Evolutionary conservation across 2,113 vertebrate species (phyloP), one percentile per base, ranked within the genome.

Genomic region (Pelodiscus sinensis): DNA sequence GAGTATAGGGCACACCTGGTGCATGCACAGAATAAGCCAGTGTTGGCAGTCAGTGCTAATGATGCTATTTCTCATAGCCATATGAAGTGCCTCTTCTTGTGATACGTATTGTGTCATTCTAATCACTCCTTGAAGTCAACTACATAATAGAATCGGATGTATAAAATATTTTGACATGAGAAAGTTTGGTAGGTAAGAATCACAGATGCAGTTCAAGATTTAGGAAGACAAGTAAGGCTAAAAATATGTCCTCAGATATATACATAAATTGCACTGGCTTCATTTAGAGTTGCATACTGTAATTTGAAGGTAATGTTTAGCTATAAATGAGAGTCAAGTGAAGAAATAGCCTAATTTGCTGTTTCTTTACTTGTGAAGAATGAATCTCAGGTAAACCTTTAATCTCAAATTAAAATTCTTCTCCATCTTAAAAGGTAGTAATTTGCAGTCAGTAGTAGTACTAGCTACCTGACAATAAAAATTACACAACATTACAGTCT

Each of bases 11-110:
- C 87, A 92, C 62, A 4, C 94, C 94, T 85, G 25, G 84, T 94
- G 58, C 79, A 50, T 93, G 31, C 77, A 92, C 90, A 91, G 87
- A 96, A 90, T 27, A 91, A 82, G 65, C 86, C 89, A 94, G 86
- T 94, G 95, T 96, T 94, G 95, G 90, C 73, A 92, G 86, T 95
- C 94, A 88, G 90, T 92, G 93, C 56, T 96, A 93, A 88, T 1
- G 35, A 84, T 93, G 94, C 31, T 90, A 1, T 91, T 93, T 68
- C 78, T 84, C 94, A 50, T 82, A 68, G 90, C 84, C 92, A 94
- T 73, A 84, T 87, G 55, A 90, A 68, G 93, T 82, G 52, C 80
- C 68, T 85, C 58, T 85, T 77, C 80, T 90, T 88, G 73, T 91
- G 62, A 81, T 79, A 88, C 92, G 71, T 88, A 85, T 92, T 94